Evolutionary conservation across 2,113 vertebrate species (phyloP), one percentile per base, ranked within the genome.

Genomic region (Daphoenositta chrysoptera): DNA sequence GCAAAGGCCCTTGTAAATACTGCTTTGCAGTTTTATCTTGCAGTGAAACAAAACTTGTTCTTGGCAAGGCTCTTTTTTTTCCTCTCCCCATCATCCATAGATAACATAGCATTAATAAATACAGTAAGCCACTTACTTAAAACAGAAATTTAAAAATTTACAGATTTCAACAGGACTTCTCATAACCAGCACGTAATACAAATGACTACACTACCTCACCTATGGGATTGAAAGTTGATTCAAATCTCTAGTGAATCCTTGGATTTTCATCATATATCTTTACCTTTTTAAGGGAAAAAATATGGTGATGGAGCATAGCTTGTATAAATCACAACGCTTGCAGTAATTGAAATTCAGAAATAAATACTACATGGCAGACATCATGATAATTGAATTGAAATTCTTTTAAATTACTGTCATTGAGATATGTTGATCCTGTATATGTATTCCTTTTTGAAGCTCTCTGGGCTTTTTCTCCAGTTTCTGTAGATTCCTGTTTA

Each of bases 131-230:
- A 96, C 91, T 93, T 96, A 92, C 88, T 96, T 94, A 95, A 95
- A 91, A 63, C 7, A 91, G 77, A 91, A 92, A 68, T 26, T 22
- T 53, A 35, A 71, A 92, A 89, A 16, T 91, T 87, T 39, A 78
- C 90, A 84, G 84, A 93, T 93, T 88, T 93, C 53, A 95, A 92
- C 94, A 96, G 93, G 94, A 97, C 80, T 96, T 96, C 78, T 93
- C 72, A 64, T 94, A 96, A 93, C 97, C 96, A 98, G 97, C 97
- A 95, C 10, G 53, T 97, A 97, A 96, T 94, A 96, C 94, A 96
- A 97, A 88, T 93, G 90, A 97, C 96, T 96, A 96, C 97, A 98
- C 98, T 98, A 98, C 98, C 98, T 98, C 98, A 98, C 86, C 82
- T 94, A 81, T 77, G 87, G 93, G 93, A 97, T 86, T 97, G 97